Percentiles rank a stretch among this genome's conserved stretches.
These are phyloP conservation scores for Isurus oxyrinchus DNA, from an alignment of 2,113 vertebrate species.

Conservation along the genomic window DNA sequence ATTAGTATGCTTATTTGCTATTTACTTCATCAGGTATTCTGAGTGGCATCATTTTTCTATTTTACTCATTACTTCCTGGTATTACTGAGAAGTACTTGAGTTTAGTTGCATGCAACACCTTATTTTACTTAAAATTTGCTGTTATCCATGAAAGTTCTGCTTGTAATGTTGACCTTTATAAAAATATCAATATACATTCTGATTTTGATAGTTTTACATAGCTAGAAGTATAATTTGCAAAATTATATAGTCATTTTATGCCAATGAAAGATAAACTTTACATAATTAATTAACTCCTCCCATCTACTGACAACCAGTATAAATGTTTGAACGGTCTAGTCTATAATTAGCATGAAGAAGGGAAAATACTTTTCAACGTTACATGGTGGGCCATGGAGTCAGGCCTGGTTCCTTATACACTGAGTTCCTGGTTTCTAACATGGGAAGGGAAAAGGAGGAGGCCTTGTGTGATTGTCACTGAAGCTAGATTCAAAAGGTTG, in stretches of 20 bases:
- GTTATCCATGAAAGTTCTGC: background rate
- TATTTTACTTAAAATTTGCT: background rate
- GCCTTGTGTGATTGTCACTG: background rate
- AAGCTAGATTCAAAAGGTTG: background rate
- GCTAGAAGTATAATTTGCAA: background rate
- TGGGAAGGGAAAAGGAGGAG: background rate
- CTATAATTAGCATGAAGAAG: background rate
- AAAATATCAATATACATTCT: too few relatives aligned
- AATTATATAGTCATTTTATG: background rate
- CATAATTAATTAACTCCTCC: background rate
- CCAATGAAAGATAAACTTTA: background rate
- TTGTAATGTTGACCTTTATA: background rate
- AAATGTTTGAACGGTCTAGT: background rate
- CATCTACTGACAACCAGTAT: background rate
- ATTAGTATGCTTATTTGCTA: background rate
- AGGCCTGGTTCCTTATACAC: background rate
- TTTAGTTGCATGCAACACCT: background rate
- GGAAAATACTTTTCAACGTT: background rate
- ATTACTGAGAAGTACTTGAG: background rate
- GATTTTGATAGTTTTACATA: background rate
- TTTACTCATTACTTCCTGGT: background rate
- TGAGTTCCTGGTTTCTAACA: background rate
- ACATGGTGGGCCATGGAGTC: background rate
- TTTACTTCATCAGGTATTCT: background rate
- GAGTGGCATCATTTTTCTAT: background rate